Base-by-base conservation (phyloP, 2,797 vertebrate species). In the Discoglossus pictus region DNA sequence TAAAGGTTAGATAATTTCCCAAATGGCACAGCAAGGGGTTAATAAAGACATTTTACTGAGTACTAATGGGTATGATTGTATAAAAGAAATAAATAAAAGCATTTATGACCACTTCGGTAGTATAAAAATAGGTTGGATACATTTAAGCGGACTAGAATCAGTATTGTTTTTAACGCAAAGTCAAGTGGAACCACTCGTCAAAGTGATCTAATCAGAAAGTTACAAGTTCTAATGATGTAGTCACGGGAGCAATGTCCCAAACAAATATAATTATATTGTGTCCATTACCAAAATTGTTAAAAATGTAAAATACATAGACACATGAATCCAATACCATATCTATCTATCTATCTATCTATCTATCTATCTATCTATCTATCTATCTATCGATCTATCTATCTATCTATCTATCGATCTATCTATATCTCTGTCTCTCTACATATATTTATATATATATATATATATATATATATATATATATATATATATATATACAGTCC, bases 1-100 rank as follows among this genome's bases (percentile, higher is more conserved):
- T 71, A 71, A 63, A 71, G 61, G 61, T 71, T 71, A 59, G 68
- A 71, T 71, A 62, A 52, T 71, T 64, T 71, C 68, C 61, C 68
- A 71, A 71, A 71, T 64, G 61, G 43, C 68, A 43, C 61, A 35
- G 68, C 53, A 59, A 71, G 68, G 68, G 68, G 68, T 71, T 64
- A 71, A 71, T 71, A 71, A 51, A 71, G 53, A 36, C 46, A 59
- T 71, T 71, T 71, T 20, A 58, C 61, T 55, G 64, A 64, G 53
- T 64, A 51, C 61, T 71, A 71, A 64, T 71, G 68, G 52, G 53
- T 63, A 63, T 63, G 51, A 64, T 71, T 64, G 64, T 20, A 50
- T n/a, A 5, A 27, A 50, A 53, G 34, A 71, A 71, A 64, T 48
- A 40, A 51, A 39, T 6, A 56, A 21, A 71, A 58, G 38, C 61